These are phyloP conservation scores for Rhagologus leucostigma DNA, from an alignment of 2,113 vertebrate genomes.

Conservation along the genomic window DNA sequence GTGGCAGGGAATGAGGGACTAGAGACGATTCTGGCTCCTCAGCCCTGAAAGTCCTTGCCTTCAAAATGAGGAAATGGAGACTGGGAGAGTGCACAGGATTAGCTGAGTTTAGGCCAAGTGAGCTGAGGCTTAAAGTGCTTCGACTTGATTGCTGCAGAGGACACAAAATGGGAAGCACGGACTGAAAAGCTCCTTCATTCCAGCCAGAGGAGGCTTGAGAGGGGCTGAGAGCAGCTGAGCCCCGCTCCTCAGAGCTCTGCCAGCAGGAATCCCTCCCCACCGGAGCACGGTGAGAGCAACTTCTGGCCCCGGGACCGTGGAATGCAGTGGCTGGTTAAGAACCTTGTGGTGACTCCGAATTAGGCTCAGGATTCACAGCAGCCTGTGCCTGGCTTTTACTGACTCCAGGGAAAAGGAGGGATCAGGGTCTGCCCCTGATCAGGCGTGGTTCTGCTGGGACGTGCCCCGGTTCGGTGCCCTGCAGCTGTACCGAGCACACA, in stretches of 20 bases:
- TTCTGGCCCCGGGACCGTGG: accelerated
- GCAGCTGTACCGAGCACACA: accelerated
- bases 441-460: accelerated
- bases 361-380: neutral
- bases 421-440: neutral
- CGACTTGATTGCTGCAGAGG: neutral
- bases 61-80: neutral
- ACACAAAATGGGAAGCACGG: accelerated
- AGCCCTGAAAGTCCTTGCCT: neutral
- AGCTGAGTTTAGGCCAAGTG: neutral
- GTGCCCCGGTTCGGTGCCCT: neutral
- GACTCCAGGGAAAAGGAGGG: neutral
- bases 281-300: neutral
- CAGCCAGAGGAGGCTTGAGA: neutral
- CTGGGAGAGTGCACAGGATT: neutral
- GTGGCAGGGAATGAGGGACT: neutral
- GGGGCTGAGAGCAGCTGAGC: neutral
- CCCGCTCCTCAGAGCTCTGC: neutral
- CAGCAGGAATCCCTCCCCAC: neutral
- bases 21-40: neutral
- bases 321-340: accelerated
- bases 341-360: neutral
- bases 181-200: neutral
- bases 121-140: neutral
- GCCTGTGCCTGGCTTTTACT: neutral